These are phyloP conservation scores for Hipparchia semele DNA, from an alignment of 2,888 invertebrate genomes.

Conservation along the genomic window DNA sequence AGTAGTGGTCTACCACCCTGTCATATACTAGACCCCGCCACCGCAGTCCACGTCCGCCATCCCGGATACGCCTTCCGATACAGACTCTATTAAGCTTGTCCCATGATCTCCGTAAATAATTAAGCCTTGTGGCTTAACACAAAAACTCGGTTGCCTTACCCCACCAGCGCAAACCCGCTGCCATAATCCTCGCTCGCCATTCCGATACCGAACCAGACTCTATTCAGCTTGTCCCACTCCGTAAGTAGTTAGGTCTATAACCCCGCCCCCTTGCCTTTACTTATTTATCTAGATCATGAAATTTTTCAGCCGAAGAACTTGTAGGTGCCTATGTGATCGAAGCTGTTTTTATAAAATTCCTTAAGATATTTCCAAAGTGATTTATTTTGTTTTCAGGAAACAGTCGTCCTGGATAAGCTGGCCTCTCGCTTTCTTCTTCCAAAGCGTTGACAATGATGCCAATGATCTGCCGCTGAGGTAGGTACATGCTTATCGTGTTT, in stretches of 20 bases:
- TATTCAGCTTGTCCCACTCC: constrained; percentile 56
- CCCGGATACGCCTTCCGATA: constrained; percentile 62
- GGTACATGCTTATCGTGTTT: constrained; percentile 33
- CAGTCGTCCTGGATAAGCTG: constrained; percentile 94
- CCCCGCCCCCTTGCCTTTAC: too few species aligned
- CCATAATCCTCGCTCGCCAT: constrained; percentile 63
- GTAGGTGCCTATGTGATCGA: too few species aligned
- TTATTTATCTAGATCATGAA: background rate
- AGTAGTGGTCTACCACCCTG: constrained; percentile 34
- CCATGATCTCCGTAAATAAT: constrained; percentile 65
- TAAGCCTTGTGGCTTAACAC: background rate
- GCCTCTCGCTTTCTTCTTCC: constrained; percentile 95
- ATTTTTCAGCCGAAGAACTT: background rate
- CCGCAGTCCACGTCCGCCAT: constrained; percentile 66
- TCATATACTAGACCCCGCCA: too few species aligned
- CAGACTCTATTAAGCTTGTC: constrained; percentile 48
- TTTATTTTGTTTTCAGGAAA: constrained; percentile 77
- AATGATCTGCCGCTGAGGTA: constrained; percentile 92
- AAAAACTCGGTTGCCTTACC: too few species aligned
- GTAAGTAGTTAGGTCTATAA: constrained; percentile 42
- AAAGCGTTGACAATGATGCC: constrained; percentile 88
- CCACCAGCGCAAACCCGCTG: too few species aligned
- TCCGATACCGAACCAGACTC: constrained; percentile 55
- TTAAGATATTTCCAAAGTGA: background rate
- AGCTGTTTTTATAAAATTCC: too few species aligned